Conservation (phyloP, 2,113 vertebrate genomes). For the Corythornis cristatus region DNA sequence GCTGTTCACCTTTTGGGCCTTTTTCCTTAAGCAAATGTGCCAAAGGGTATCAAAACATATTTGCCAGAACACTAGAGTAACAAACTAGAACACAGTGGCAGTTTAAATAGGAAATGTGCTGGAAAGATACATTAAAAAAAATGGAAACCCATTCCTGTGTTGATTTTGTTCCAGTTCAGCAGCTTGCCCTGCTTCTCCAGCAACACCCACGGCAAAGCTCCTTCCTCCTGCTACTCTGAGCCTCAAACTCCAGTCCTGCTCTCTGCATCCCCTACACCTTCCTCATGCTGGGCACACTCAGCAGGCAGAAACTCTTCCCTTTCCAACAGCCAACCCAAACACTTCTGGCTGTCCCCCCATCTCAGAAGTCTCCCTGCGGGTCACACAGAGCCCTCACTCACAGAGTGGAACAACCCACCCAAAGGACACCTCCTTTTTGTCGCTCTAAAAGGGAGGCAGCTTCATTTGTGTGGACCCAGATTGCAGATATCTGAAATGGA, state of each 20-base stretch:
- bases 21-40: not conserved
- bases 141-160: not conserved
- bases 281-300: no score
- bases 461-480: not conserved
- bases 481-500: not conserved
- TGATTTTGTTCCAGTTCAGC: not conserved
- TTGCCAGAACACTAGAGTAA: slow-evolving; percentile 31
- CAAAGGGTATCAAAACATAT: slow-evolving; percentile 47
- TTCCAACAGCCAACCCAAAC: no score
- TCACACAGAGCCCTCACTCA: not conserved
- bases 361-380: no score
- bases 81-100: slow-evolving; percentile 26
- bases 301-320: no score
- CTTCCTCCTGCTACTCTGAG: not conserved
- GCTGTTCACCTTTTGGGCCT: slow-evolving; percentile 1
- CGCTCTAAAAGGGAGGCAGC: not conserved
- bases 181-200: not conserved
- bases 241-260: no score
- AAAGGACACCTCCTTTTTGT: not conserved
- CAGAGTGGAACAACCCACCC: not conserved
- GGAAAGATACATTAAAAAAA: slow-evolving; percentile 20
- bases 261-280: no score
- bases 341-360: no score
- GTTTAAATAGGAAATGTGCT: slow-evolving; percentile 20
- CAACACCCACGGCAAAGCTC: no score